A percentile compares a stretch with the other conserved stretches of the same genome.
Evolutionary conservation across 2,113 vertebrate species (phyloP).

Genomic region (Halcyon malimbica): DNA sequence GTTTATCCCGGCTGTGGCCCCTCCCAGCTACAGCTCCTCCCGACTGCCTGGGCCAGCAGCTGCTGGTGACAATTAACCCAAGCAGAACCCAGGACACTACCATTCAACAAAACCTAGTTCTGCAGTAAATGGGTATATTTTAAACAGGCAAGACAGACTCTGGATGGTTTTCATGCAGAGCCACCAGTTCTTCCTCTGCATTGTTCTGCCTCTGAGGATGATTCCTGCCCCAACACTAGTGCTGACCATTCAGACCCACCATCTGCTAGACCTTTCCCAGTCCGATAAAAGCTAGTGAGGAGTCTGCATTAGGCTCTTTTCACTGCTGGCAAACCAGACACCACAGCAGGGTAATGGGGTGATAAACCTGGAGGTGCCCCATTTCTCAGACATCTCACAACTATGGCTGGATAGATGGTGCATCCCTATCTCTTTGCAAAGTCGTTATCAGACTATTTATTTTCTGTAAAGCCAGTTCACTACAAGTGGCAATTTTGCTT

Average conservation of each 20-base stretch:
- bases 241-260: not conserved
- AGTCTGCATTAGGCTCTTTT: not conserved
- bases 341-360: rapidly evolving
- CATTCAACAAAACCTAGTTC: not conserved
- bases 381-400: not conserved
- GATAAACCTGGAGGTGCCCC: not conserved
- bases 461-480: not conserved
- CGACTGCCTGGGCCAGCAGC: no score
- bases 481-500: not conserved
- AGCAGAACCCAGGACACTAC: not conserved
- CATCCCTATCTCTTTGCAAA: not conserved
- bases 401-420: not conserved
- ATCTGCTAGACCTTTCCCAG: not conserved
- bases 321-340: not conserved
- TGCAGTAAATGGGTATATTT: not conserved
- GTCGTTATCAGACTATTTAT: not conserved
- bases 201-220: slow-evolving; percentile 6
- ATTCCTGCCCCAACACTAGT: not conserved
- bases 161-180: not conserved
- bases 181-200: not conserved
- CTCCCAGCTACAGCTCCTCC: no score
- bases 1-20: no score
- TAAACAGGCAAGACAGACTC: not conserved
- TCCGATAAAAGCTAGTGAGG: rapidly evolving
- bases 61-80: no score